These are phyloP conservation scores for Cyanoliseus patagonus DNA, from an alignment of 2,113 vertebrate species.

Conservation along the genomic window DNA sequence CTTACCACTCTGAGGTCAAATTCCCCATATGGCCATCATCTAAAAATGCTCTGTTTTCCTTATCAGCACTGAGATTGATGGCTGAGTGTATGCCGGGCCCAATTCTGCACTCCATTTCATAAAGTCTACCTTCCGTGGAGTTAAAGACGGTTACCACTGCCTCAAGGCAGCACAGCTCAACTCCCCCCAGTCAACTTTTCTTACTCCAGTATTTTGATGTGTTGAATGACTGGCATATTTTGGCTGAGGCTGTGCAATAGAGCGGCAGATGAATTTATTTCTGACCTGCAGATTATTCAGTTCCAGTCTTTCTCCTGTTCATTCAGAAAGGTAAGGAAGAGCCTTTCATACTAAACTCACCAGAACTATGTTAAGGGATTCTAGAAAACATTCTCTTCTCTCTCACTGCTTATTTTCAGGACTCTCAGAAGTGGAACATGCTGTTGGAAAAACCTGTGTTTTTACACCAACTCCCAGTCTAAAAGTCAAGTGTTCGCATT, in stretches of 20 bases:
- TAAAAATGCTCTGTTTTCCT: neutral
- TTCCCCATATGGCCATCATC: neutral
- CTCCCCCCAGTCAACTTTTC: neutral
- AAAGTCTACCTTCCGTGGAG: neutral
- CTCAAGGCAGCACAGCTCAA: neutral
- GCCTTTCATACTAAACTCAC: neutral
- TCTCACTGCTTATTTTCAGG: neutral
- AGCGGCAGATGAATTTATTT: neutral
- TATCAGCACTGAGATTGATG: neutral
- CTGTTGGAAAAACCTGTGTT: neutral
- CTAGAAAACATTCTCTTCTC: neutral
- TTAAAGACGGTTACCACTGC: neutral
- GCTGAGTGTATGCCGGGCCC: neutral
- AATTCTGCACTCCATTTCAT: neutral
- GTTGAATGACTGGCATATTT: neutral
- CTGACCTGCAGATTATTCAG: constrained; percentile 36
- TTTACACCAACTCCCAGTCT: neutral
- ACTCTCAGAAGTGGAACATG: neutral
- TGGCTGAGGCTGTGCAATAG: neutral
- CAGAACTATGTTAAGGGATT: neutral
- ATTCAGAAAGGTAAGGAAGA: neutral
- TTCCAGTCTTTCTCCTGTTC: neutral
- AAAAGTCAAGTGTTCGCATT: neutral
- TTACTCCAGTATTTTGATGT: neutral
- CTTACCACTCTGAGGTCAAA: neutral